phyloP scores from a whole-genome alignment of 2,113 vertebrate genomes.

The Casuarius casuarius region DNA sequence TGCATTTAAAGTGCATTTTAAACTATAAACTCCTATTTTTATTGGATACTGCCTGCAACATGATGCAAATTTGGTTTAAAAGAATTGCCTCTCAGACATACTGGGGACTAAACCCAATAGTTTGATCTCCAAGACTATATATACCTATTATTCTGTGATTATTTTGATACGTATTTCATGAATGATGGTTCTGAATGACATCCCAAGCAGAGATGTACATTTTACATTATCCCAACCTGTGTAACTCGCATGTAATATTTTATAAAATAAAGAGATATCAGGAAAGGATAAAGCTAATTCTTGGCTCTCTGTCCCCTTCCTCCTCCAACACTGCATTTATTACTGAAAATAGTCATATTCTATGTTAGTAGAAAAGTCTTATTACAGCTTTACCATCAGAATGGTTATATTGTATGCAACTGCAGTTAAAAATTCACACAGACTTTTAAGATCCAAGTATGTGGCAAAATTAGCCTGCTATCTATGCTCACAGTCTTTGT shows the following conservation, averaged over 20 bases:
- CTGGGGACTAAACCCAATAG: not conserved
- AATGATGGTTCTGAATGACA: not conserved
- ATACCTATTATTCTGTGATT: not conserved
- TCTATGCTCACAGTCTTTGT: not conserved
- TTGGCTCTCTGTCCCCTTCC: not conserved
- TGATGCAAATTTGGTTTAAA: not conserved
- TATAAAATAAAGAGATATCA: constrained; percentile 34
- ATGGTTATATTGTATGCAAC: not conserved
- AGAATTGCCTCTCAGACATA: not conserved
- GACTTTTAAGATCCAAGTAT: not conserved
- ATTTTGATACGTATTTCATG: not conserved
- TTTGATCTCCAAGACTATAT: not conserved
- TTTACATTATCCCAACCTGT: not conserved
- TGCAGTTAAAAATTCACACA: not conserved
- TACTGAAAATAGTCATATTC: not conserved
- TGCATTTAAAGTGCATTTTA: not conserved
- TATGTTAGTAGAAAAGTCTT: not conserved
- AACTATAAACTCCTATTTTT: not conserved
- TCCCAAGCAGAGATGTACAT: not conserved
- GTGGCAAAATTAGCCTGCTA: not conserved
- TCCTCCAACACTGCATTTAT: not conserved
- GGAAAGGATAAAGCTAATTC: not conserved
- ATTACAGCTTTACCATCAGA: not conserved
- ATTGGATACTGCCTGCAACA: not conserved
- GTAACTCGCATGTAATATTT: constrained; percentile 49